phyloP scores from a whole-genome alignment of 2,113 vertebrate species.

The Lagopus leucura region DNA sequence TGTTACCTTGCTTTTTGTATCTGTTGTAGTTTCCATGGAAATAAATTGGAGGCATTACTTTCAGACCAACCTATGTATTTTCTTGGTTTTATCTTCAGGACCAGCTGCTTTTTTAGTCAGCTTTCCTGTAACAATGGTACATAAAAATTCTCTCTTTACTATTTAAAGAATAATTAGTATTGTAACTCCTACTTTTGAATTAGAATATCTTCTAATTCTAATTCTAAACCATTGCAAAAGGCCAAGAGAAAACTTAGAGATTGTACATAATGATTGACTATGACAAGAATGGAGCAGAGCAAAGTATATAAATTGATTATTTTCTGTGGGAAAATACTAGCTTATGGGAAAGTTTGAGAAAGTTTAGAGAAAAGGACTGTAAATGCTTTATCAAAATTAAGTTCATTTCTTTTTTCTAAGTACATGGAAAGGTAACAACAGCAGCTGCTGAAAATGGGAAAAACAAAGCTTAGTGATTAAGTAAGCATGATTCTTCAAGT shows the following conservation, averaged over 20 bases:
- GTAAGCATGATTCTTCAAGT: background rate
- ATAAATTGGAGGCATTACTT: too few relatives aligned
- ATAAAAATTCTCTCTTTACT: background rate
- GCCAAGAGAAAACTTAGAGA: background rate
- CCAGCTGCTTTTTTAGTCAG: background rate
- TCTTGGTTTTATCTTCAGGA: background rate
- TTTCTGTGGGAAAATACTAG: background rate
- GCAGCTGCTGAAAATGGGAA: background rate
- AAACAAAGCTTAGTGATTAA: background rate
- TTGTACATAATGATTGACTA: background rate
- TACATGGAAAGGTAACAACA: background rate
- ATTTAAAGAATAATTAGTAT: background rate
- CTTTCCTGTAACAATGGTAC: background rate
- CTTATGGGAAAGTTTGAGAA: background rate
- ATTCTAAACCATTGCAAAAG: background rate
- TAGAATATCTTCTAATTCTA: background rate
- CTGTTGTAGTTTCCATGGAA: too few relatives aligned
- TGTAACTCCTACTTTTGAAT: background rate
- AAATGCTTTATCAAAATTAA: background rate
- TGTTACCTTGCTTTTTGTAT: too few relatives aligned
- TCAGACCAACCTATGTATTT: background rate
- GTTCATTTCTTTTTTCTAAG: background rate
- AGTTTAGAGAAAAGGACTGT: background rate
- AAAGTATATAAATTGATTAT: background rate
- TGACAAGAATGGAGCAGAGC: background rate